Conservation (phyloP, 1,140 invertebrate genomes). For the Rhopalosiphum maidis region DNA sequence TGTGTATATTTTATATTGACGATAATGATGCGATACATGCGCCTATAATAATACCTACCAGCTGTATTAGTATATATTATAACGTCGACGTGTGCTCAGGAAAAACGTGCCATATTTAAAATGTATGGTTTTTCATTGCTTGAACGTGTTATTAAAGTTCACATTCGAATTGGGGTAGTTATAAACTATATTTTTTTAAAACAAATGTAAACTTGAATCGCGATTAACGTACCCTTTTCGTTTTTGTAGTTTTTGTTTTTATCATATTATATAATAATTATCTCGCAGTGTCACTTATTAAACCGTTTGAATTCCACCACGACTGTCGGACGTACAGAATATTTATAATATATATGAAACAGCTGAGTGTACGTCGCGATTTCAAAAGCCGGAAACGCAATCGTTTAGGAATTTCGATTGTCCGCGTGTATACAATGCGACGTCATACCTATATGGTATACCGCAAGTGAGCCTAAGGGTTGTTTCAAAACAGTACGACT, state of each 20-base stretch:
- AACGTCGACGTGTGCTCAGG: not conserved
- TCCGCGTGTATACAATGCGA: not conserved
- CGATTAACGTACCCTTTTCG: no score
- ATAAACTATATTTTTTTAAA: not conserved
- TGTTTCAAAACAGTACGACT: not conserved
- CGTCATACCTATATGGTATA: not conserved
- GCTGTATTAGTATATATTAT: not conserved
- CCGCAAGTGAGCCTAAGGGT: not conserved
- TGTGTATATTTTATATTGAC: not conserved
- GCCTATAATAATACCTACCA: not conserved
- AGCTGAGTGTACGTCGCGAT: not conserved
- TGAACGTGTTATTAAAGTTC: not conserved
- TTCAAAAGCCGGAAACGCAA: conserved; percentile 20
- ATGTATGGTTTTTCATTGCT: not conserved
- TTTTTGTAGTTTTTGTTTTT: not conserved
- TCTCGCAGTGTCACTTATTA: no score
- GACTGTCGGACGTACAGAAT: not conserved
- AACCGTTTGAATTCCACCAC: not conserved
- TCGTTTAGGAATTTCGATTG: conserved; percentile 25
- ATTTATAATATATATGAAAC: not conserved
- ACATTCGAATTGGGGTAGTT: not conserved
- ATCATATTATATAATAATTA: not conserved
- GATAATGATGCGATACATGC: not conserved
- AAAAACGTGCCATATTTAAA: not conserved
- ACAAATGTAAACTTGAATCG: no score